These are phyloP conservation scores for Lasioglossum lativentre DNA, from an alignment of 2,888 invertebrate genomes.

Conservation along the genomic window DNA sequence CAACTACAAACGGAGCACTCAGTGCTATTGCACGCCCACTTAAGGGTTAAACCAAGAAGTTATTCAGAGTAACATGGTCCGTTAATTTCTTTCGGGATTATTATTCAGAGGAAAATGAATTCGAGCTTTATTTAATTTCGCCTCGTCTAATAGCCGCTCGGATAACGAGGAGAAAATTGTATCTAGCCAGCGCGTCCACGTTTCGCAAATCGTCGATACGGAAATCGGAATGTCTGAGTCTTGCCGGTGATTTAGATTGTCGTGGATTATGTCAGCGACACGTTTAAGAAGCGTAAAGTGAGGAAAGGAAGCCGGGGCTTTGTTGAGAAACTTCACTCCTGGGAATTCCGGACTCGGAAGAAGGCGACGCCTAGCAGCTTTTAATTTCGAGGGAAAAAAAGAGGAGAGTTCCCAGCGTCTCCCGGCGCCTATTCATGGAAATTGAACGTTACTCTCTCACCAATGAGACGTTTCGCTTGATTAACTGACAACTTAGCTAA, in stretches of 20 bases:
- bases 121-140: neutral
- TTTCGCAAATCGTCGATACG: slow-evolving; percentile 2
- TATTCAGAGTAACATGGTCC: neutral
- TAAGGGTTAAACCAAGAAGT: neutral
- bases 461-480: slow-evolving; percentile 41
- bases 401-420: slow-evolving; percentile 35
- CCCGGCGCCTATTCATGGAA: slow-evolving; percentile 54
- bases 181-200: neutral
- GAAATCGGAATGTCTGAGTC: slow-evolving; percentile 26
- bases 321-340: slow-evolving; percentile 50
- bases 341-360: slow-evolving; percentile 43
- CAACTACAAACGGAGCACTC: too few species aligned
- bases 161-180: neutral
- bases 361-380: slow-evolving; percentile 47
- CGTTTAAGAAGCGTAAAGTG: slow-evolving; percentile 37
- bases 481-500: slow-evolving; percentile 32
- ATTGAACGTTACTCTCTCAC: slow-evolving; percentile 53
- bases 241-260: slow-evolving; percentile 36
- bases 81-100: neutral
- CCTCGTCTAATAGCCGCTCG: neutral
- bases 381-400: slow-evolving; percentile 52
- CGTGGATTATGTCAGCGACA: slow-evolving; percentile 43
- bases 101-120: neutral
- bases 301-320: slow-evolving; percentile 44
- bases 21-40: too few species aligned